Evolutionary conservation across 2,113 vertebrate species (phyloP).

Genomic region (Channa maculata): DNA sequence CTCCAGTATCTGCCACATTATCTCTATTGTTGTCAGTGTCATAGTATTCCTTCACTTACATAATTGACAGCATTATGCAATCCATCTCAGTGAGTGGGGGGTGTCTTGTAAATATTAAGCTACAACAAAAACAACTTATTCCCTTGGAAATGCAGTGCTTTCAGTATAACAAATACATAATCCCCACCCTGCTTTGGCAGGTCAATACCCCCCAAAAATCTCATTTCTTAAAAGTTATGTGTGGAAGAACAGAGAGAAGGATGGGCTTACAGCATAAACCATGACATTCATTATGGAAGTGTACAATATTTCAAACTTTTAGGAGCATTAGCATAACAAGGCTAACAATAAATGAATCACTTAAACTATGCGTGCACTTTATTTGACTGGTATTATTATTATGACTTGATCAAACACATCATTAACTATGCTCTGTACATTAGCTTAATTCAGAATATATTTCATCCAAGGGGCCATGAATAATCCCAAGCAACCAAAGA

Average conservation of each 20-base stretch:
- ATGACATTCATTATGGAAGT: conserved; percentile 8
- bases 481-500: conserved; percentile 18
- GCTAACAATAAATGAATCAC: conserved; percentile 3
- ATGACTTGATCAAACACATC: conserved; percentile 37
- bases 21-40: conserved; percentile 43
- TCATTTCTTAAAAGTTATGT: conserved; percentile 34
- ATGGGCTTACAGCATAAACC: neutral
- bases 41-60: conserved; percentile 49
- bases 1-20: conserved; percentile 30
- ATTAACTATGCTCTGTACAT: conserved; percentile 42
- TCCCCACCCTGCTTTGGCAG: conserved; percentile 38
- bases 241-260: conserved; percentile 6
- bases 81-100: conserved; percentile 19
- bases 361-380: neutral
- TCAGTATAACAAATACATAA: conserved; percentile 33
- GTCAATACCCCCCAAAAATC: conserved; percentile 34
- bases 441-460: conserved; percentile 31
- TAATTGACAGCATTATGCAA: conserved; percentile 66
- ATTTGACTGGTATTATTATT: conserved; percentile 27
- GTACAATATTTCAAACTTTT: conserved; percentile 21
- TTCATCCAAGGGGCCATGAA: conserved; percentile 11
- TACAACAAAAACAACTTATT: conserved; percentile 43
- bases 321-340: neutral
- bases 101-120: conserved; percentile 42
- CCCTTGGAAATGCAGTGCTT: conserved; percentile 53